Evolutionary conservation across 2,888 invertebrate genomes (phyloP).

Genomic region (Sinelater perroti): DNA sequence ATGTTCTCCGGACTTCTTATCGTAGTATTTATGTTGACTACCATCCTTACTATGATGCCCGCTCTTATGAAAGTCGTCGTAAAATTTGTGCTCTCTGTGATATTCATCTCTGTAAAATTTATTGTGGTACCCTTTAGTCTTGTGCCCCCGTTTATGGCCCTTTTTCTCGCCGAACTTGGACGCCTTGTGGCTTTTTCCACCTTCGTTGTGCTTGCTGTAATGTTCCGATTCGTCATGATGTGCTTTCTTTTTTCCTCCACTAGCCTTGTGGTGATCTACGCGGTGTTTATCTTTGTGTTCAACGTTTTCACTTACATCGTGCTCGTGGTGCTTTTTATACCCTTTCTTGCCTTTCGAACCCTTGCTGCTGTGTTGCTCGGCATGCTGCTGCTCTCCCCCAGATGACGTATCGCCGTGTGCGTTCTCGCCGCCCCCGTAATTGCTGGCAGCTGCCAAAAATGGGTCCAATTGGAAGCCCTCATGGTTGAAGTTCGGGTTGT

Average conservation of each 20-base stretch:
- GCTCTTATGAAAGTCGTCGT: constrained; percentile 76
- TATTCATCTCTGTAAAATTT: constrained; percentile 82
- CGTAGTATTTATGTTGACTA: constrained; percentile 72
- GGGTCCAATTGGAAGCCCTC: not conserved
- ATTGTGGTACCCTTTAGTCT: constrained; percentile 81
- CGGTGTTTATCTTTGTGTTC: constrained; percentile 65
- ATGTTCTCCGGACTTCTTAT: constrained; percentile 69
- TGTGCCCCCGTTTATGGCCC: constrained; percentile 80
- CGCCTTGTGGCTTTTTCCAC: constrained; percentile 73
- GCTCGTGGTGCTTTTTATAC: constrained; percentile 40
- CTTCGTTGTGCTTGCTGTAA: constrained; percentile 72
- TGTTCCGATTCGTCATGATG: constrained; percentile 72
- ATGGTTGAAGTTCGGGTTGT: constrained; percentile 6
- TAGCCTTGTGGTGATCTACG: constrained; percentile 68
- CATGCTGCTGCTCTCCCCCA: not conserved
- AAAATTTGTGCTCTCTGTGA: constrained; percentile 81
- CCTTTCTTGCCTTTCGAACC: constrained; percentile 18
- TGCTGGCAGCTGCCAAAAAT: not conserved
- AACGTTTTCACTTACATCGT: constrained; percentile 51
- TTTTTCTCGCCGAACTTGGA: constrained; percentile 78
- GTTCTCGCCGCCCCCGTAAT: not conserved
- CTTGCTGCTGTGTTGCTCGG: not conserved
- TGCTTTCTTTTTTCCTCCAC: constrained; percentile 70
- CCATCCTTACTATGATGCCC: constrained; percentile 76
- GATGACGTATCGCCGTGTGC: not conserved